A percentile compares a stretch with the other conserved stretches of the same genome.
Conservation (phyloP, 2,888 invertebrate species). For the Zele albiditarsus region DNA sequence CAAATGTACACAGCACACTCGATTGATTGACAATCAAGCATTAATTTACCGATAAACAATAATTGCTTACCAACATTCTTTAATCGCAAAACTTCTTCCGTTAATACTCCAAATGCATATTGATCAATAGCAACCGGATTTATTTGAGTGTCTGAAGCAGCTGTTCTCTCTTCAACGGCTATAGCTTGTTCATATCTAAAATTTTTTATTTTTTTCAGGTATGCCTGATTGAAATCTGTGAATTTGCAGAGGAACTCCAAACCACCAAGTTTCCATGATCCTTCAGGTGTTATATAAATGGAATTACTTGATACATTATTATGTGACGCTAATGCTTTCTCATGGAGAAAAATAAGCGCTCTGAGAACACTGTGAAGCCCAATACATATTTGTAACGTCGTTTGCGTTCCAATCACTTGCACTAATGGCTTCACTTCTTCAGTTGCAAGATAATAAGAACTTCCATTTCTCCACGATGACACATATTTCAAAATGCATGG, state of each 20-base stretch:
- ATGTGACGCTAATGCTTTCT: conserved; percentile 86
- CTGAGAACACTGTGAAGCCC: conserved; percentile 87
- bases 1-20: not conserved
- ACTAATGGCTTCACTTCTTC: conserved; percentile 87
- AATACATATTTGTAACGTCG: conserved; percentile 87
- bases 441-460: conserved; percentile 85
- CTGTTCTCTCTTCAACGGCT: conserved; percentile 80
- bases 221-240: conserved; percentile 78
- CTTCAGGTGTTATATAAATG: conserved; percentile 87
- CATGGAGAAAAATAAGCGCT: conserved; percentile 88
- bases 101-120: conserved; percentile 84
- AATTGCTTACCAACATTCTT: conserved; percentile 70
- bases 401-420: conserved; percentile 79
- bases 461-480: conserved; percentile 85
- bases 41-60: not conserved
- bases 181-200: conserved; percentile 83
- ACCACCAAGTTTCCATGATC: conserved; percentile 91
- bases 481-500: conserved; percentile 89
- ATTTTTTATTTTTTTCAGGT: conserved; percentile 80
- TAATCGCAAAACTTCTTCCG: conserved; percentile 81
- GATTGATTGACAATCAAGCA: not conserved
- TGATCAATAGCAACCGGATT: conserved; percentile 80
- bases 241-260: conserved; percentile 86
- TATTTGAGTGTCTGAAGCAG: conserved; percentile 69
- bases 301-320: conserved; percentile 88